Percentiles rank a stretch among this genome's conserved stretches.
These are phyloP conservation scores for Pogonophryne albipinna DNA, from an alignment of 2,797 vertebrate genomes.

Conservation along the genomic window DNA sequence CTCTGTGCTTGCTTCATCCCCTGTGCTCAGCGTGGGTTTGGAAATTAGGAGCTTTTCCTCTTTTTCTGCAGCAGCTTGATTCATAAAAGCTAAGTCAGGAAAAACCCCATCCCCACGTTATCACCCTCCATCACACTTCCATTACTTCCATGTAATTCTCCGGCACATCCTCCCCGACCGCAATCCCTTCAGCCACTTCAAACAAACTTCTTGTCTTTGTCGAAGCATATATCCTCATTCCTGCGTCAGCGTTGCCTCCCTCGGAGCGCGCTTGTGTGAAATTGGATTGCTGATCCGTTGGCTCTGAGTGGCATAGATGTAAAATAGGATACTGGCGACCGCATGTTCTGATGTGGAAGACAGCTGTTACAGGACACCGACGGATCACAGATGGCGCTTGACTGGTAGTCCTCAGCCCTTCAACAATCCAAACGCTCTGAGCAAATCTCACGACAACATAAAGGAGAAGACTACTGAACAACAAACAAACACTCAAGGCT, in stretches of 20 bases:
- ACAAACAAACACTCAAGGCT: slow-evolving; percentile 15
- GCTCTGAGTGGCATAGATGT: slow-evolving; percentile 83
- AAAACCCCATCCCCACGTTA: slow-evolving; percentile 21
- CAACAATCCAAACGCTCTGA: slow-evolving; percentile 47
- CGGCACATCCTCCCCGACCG: slow-evolving; percentile 8
- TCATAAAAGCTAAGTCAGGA: slow-evolving; percentile 33
- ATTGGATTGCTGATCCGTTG: slow-evolving; percentile 86
- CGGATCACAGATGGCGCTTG: slow-evolving; percentile 68
- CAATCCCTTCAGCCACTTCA: slow-evolving; percentile 54
- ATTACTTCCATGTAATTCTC: slow-evolving; percentile 56
- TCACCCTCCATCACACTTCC: slow-evolving; percentile 44
- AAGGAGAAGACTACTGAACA: slow-evolving; percentile 24
- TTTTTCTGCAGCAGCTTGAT: slow-evolving; percentile 11
- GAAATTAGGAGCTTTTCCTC: slow-evolving; percentile 27
- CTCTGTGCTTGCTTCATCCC: slow-evolving; percentile 12
- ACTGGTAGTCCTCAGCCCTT: slow-evolving; percentile 59
- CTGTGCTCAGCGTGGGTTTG: slow-evolving; percentile 3
- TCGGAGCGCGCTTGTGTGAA: slow-evolving; percentile 83
- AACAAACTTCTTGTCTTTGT: slow-evolving; percentile 73
- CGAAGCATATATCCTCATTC: slow-evolving; percentile 70
- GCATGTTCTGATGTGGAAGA: slow-evolving; percentile 66
- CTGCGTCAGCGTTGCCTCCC: slow-evolving; percentile 62
- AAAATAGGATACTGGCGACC: slow-evolving; percentile 76
- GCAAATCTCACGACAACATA: slow-evolving; percentile 58
- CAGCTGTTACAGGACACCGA: slow-evolving; percentile 71